Conservation (phyloP, 2,888 invertebrate genomes). For the Eupithecia inturbata region DNA sequence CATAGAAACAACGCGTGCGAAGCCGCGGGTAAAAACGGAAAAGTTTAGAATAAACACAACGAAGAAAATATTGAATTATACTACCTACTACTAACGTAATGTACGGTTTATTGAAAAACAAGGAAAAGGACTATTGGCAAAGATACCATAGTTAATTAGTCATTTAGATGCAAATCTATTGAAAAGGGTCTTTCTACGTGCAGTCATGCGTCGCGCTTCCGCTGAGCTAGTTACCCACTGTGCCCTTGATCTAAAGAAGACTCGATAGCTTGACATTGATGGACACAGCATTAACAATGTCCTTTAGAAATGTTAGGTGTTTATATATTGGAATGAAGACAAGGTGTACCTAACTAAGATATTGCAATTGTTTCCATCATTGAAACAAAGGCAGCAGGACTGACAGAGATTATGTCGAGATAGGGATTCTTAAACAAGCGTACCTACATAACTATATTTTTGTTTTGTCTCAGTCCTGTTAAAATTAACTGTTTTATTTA, state of each 20-base stretch:
- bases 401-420: background rate
- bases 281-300: background rate
- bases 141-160: constrained; percentile 39
- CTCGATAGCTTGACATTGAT: constrained; percentile 3
- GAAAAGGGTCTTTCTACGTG: constrained; percentile 37
- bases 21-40: too few relatives aligned
- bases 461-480: too few relatives aligned
- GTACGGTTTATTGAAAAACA: constrained; percentile 21
- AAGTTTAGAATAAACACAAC: too few relatives aligned
- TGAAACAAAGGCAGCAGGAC: background rate
- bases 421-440: background rate
- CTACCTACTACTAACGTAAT: too few relatives aligned
- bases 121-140: constrained; percentile 31
- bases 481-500: too few relatives aligned
- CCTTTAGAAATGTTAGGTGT: background rate
- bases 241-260: constrained; percentile 20
- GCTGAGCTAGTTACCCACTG: constrained; percentile 9
- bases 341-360: background rate
- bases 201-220: constrained; percentile 22
- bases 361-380: background rate
- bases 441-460: too few relatives aligned
- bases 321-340: background rate
- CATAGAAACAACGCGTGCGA: too few relatives aligned
- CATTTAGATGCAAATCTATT: constrained; percentile 42
- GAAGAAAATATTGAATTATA: too few relatives aligned